Percentiles rank a stretch among this genome's conserved stretches.
Evolutionary conservation across 2,797 vertebrate species (phyloP).

Genomic region (Prionace glauca): DNA sequence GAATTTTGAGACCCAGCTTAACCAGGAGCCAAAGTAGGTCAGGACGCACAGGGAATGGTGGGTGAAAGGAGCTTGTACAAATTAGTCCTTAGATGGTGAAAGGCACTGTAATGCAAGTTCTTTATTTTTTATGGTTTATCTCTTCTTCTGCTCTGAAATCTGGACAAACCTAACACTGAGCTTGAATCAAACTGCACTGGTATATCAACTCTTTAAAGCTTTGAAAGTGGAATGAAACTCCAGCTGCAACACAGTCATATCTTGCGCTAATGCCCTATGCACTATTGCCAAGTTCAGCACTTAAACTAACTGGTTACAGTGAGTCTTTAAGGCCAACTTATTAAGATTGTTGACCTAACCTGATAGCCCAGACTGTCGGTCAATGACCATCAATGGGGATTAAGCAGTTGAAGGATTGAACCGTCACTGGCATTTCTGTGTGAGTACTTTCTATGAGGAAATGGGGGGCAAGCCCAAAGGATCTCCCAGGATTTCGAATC

Average conservation of each 20-base stretch:
- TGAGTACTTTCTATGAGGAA: constrained; percentile 48
- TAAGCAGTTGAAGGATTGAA: constrained; percentile 56
- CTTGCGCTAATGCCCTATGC: neutral
- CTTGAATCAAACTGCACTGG: too few relatives aligned
- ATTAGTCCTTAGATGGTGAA: neutral
- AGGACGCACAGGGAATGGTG: too few relatives aligned
- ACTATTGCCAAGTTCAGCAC: neutral
- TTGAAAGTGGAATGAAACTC: neutral
- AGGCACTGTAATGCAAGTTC: neutral
- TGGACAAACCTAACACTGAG: neutral
- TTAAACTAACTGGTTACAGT: neutral
- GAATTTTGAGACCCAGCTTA: too few relatives aligned
- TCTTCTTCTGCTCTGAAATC: neutral
- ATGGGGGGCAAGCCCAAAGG: neutral
- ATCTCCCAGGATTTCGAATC: neutral
- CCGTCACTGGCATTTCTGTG: constrained; percentile 61
- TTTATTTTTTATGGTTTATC: neutral
- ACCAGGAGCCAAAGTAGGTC: too few relatives aligned
- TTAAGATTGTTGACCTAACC: neutral
- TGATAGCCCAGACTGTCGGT: neutral
- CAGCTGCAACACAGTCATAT: neutral
- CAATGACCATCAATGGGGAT: constrained; percentile 47
- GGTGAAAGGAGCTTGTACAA: too few relatives aligned
- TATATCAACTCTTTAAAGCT: neutral
- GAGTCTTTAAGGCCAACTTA: neutral